A percentile compares a stretch with the other conserved stretches of the same genome.
Conservation (phyloP, 2,797 vertebrate genomes). For the Siniperca obscura region DNA sequence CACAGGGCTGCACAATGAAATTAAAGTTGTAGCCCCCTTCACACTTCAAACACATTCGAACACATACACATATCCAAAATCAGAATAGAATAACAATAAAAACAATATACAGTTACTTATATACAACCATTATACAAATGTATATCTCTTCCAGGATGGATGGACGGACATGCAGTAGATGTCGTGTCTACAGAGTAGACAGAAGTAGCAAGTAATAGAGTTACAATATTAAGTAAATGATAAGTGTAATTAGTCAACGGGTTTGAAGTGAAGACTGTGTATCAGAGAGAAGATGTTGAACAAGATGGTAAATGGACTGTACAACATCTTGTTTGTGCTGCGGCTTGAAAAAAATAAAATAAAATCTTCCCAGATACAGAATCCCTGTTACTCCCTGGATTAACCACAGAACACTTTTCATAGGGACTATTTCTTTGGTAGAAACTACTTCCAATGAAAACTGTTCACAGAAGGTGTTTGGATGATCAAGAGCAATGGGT, state of each 20-base stretch:
- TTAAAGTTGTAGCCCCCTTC: no score
- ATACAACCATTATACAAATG: no score
- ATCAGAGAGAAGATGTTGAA: neutral
- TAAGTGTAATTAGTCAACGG: neutral
- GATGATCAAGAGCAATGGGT: neutral
- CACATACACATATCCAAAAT: no score
- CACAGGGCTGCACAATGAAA: no score
- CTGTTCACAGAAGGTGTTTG: neutral
- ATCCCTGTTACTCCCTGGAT: no score
- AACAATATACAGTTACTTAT: no score
- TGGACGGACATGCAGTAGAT: neutral
- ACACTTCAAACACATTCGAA: no score
- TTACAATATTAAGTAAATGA: neutral
- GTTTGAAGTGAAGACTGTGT: neutral
- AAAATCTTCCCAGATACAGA: neutral
- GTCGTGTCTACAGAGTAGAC: neutral
- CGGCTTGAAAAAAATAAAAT: neutral
- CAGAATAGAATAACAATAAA: no score
- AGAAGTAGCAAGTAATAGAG: neutral
- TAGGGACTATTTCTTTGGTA: no score
- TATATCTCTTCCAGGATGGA: neutral
- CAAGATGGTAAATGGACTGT: neutral
- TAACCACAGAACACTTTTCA: no score
- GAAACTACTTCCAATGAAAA: no score
- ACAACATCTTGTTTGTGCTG: neutral